phyloP scores from a whole-genome alignment of 2,888 invertebrate species.

The Schizaphis graminum region DNA sequence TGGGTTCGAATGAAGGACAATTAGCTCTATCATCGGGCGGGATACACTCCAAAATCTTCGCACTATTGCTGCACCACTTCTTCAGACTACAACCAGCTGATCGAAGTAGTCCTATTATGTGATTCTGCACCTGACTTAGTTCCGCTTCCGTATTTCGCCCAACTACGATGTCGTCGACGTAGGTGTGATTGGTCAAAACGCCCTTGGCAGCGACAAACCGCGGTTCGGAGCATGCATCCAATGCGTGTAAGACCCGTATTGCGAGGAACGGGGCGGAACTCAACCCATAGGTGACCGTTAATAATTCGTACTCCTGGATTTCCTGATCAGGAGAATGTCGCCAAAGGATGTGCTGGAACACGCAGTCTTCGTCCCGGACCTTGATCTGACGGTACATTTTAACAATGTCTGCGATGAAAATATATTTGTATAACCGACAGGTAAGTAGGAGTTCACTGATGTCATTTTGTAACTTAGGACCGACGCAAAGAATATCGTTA shows the following conservation, averaged over 20 bases:
- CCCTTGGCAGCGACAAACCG: not conserved
- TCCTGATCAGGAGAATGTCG: conserved; percentile 67
- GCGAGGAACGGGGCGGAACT: conserved; percentile 69
- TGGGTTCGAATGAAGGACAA: conserved; percentile 17
- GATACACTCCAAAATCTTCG: not conserved
- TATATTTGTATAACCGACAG: conserved; percentile 68
- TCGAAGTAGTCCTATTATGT: not conserved
- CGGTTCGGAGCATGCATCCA: not conserved
- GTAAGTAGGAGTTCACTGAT: conserved; percentile 69
- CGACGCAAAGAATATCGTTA: conserved; percentile 67
- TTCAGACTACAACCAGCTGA: conserved; percentile 35
- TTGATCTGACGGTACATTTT: conserved; percentile 70
- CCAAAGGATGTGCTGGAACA: conserved; percentile 70
- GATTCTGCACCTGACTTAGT: not conserved
- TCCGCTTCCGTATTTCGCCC: not conserved
- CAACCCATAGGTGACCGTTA: conserved; percentile 66
- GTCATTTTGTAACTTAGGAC: conserved; percentile 70
- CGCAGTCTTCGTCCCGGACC: conserved; percentile 67
- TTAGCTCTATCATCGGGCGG: conserved; percentile 54
- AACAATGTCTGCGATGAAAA: conserved; percentile 70
- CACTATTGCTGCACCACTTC: conserved; percentile 13
- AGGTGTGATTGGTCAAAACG: not conserved
- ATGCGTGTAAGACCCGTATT: conserved; percentile 67
- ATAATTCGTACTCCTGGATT: conserved; percentile 70
- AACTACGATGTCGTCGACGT: not conserved